Conservation (phyloP, 1,140 invertebrate species). For the Drosophila gunungcola region DNA sequence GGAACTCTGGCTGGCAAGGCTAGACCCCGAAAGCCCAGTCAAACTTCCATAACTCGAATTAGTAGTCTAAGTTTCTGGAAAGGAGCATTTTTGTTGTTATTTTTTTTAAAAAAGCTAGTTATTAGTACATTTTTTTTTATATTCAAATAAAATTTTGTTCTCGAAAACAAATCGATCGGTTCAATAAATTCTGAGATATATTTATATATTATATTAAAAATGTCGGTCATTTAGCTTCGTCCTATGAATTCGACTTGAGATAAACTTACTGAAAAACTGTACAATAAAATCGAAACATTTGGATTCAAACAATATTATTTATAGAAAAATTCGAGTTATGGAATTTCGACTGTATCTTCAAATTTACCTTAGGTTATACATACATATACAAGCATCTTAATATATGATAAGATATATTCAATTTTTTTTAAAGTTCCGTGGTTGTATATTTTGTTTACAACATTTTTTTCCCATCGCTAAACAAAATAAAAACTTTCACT, state of each 20-base stretch:
- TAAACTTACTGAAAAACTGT: too few relatives aligned
- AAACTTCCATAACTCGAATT: neutral
- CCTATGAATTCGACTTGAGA: too few relatives aligned
- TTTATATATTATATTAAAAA: too few relatives aligned
- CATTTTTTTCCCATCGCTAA: constrained; percentile 35
- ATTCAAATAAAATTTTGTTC: too few relatives aligned
- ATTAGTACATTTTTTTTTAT: too few relatives aligned
- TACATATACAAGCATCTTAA: neutral
- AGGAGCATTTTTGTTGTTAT: neutral
- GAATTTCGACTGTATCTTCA: neutral
- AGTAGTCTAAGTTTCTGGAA: neutral
- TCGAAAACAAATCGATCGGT: too few relatives aligned
- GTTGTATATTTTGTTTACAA: constrained; percentile 15
- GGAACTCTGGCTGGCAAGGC: neutral
- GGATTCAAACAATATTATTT: too few relatives aligned
- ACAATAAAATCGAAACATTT: too few relatives aligned
- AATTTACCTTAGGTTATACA: neutral
- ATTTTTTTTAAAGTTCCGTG: constrained; percentile 7
- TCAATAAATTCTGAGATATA: too few relatives aligned
- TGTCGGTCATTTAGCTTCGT: too few relatives aligned
- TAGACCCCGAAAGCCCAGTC: neutral
- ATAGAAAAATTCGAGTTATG: neutral
- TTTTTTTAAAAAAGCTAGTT: too few relatives aligned
- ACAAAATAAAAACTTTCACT: constrained; percentile 25
- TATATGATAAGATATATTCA: neutral